These are phyloP conservation scores for Megalonaias nervosa DNA, from an alignment of 1,140 invertebrate species.

Conservation along the genomic window DNA sequence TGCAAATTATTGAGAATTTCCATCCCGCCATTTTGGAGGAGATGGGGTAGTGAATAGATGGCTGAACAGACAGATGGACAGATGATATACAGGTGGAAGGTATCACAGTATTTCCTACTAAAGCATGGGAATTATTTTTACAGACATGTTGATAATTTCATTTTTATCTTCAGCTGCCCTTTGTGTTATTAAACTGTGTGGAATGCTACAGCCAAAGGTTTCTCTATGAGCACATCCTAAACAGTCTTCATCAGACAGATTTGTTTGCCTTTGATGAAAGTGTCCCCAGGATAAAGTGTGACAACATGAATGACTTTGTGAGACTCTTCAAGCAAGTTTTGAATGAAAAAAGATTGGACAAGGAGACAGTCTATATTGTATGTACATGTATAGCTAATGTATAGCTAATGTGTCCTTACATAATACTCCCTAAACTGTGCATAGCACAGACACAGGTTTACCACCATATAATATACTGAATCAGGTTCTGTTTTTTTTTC, in stretches of 20 bases:
- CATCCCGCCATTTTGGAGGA: too few species aligned
- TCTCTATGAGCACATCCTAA: constrained; percentile 83
- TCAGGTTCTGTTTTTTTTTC: too few species aligned
- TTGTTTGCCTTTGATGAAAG: constrained; percentile 52
- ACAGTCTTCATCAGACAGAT: constrained; percentile 72
- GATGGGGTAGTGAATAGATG: too few species aligned
- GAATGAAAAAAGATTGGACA: constrained; percentile 36
- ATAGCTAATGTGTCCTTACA: background rate
- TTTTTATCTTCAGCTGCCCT: constrained; percentile 68
- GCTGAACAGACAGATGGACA: too few species aligned
- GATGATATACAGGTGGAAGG: background rate
- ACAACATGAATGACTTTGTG: constrained; percentile 84
- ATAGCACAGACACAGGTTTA: too few species aligned
- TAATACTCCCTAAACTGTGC: too few species aligned
- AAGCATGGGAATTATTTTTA: too few species aligned
- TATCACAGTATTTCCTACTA: background rate
- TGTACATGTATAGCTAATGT: constrained; percentile 43
- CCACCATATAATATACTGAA: too few species aligned
- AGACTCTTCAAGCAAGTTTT: constrained; percentile 70
- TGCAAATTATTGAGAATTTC: too few species aligned
- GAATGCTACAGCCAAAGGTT: constrained; percentile 85
- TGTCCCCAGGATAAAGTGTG: constrained; percentile 77
- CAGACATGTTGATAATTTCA: background rate
- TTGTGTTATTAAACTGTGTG: constrained; percentile 83
- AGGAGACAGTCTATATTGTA: constrained; percentile 69